phyloP scores from a whole-genome alignment of 2,113 vertebrate genomes.

The Pithys albifrons region DNA sequence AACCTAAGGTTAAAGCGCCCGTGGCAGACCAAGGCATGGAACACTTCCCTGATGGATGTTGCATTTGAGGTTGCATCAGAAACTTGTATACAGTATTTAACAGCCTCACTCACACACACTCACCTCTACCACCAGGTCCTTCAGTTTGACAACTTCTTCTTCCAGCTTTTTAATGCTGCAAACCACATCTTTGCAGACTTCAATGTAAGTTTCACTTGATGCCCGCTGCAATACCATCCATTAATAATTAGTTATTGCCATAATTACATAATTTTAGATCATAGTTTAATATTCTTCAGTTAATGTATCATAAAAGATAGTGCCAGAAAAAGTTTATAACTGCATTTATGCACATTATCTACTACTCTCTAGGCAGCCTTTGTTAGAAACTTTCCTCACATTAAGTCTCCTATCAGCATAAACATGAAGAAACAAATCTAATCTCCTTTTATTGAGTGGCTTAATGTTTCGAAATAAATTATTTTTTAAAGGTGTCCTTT shows the following conservation, averaged over 20 bases:
- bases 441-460: neutral
- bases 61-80: neutral
- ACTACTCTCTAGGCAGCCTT: constrained; percentile 5
- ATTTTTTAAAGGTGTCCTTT: neutral
- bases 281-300: neutral
- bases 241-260: constrained; percentile 55
- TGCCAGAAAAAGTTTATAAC: neutral
- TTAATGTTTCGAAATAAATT: neutral
- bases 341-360: neutral
- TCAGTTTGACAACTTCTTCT: constrained; percentile 84
- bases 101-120: neutral
- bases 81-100: neutral
- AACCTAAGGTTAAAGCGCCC: neutral
- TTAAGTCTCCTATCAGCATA: constrained; percentile 16
- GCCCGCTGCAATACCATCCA: constrained; percentile 88
- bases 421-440: neutral
- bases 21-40: neutral
- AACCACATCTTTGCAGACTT: constrained; percentile 81
- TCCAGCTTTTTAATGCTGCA: constrained; percentile 77
- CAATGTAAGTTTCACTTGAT: constrained; percentile 73
- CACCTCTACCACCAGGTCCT: constrained; percentile 84
- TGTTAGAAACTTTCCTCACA: neutral
- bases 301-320: neutral
- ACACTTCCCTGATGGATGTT: neutral
- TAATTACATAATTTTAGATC: neutral